These are phyloP conservation scores for Pangasius mekongensis DNA, from an alignment of 2,797 vertebrate species.

Conservation along the genomic window DNA sequence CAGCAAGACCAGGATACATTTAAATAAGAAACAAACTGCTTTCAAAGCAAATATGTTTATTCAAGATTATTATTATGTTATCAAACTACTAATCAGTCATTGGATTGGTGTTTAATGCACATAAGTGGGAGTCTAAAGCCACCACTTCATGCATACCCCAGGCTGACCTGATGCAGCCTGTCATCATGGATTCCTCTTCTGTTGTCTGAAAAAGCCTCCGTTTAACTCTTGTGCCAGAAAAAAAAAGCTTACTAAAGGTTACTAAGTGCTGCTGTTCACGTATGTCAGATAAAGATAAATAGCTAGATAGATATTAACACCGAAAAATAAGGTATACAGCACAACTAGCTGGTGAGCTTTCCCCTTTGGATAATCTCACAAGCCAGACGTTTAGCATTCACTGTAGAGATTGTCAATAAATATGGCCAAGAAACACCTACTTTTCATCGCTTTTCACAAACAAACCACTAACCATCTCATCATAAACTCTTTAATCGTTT, in stretches of 20 bases:
- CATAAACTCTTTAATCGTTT: background rate
- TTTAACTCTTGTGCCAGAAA: background rate
- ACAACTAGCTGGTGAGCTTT: background rate
- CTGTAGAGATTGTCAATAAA: background rate
- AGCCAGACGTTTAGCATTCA: background rate
- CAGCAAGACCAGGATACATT: background rate
- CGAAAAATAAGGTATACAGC: background rate
- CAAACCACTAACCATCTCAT: background rate
- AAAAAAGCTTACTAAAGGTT: background rate
- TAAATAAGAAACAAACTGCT: background rate
- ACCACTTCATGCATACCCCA: background rate
- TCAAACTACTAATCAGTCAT: background rate
- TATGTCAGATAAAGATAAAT: background rate
- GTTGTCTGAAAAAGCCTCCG: background rate
- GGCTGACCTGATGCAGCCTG: background rate
- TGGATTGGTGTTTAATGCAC: background rate
- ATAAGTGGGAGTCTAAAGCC: background rate
- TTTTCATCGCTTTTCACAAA: background rate
- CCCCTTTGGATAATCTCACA: background rate
- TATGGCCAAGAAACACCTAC: background rate
- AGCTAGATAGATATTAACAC: background rate
- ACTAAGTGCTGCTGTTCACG: background rate
- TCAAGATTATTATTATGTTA: background rate
- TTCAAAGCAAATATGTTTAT: background rate
- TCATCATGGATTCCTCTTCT: slow-evolving; percentile 1